Conservation (phyloP, 2,797 vertebrate species). For the Margarornis squamiger region DNA sequence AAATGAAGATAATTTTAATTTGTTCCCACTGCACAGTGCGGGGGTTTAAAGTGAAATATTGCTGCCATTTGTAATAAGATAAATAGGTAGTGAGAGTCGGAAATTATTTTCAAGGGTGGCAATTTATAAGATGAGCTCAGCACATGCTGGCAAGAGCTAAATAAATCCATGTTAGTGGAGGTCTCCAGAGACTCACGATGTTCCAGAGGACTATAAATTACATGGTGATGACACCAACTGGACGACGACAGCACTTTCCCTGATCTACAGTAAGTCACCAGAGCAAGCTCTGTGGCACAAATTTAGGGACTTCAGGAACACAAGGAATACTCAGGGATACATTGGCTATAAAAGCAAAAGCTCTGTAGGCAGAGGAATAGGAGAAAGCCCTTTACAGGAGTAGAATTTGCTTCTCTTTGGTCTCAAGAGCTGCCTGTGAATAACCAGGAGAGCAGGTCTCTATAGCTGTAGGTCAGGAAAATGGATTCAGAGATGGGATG, state of each 20-base stretch:
- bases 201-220: background rate
- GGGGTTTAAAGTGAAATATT: background rate
- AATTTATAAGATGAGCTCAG: constrained; percentile 34
- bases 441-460: background rate
- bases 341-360: background rate
- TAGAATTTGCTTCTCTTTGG: background rate
- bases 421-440: background rate
- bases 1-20: background rate
- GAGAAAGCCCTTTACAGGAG: background rate
- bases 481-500: background rate
- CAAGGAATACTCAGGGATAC: background rate
- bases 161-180: background rate
- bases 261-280: background rate
- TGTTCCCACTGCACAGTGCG: background rate
- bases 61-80: background rate
- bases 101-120: constrained; percentile 10
- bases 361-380: background rate
- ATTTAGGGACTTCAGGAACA: background rate
- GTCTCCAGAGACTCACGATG: background rate
- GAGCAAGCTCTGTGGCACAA: background rate
- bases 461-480: background rate
- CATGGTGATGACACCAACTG: background rate
- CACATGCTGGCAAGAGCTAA: background rate
- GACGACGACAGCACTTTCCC: background rate
- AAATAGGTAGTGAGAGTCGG: background rate